phyloP scores from a whole-genome alignment of 1,140 invertebrate species.

The Phortica variegata region DNA sequence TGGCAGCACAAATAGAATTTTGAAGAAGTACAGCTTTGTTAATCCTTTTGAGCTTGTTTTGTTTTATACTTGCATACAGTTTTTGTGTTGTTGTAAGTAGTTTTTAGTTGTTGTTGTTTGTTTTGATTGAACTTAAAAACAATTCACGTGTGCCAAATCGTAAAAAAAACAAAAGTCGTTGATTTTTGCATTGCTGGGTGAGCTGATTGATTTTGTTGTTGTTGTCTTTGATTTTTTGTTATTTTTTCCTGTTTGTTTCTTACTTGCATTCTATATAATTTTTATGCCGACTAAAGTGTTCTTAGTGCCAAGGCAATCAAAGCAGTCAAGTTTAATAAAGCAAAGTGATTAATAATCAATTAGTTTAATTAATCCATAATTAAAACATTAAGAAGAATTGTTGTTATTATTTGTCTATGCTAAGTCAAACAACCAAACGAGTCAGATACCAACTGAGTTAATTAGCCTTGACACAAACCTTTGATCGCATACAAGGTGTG shows the following conservation, averaged over 20 bases:
- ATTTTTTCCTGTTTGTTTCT: constrained; percentile 15
- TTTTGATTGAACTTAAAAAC: constrained; percentile 12
- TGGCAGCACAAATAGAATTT: constrained; percentile 50
- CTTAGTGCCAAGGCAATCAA: too few relatives aligned
- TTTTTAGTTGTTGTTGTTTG: constrained; percentile 11
- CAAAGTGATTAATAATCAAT: too few relatives aligned
- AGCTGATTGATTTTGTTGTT: constrained; percentile 20
- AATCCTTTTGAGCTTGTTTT: constrained; percentile 37
- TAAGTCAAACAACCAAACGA: too few relatives aligned
- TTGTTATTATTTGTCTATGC: too few relatives aligned
- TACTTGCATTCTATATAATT: too few relatives aligned
- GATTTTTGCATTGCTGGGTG: constrained; percentile 12
- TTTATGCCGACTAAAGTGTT: too few relatives aligned
- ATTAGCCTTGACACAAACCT: too few relatives aligned
- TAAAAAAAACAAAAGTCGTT: constrained; percentile 27
- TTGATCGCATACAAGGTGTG: too few relatives aligned
- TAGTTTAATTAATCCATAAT: too few relatives aligned
- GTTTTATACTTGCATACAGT: constrained; percentile 3
- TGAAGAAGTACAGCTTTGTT: constrained; percentile 53
- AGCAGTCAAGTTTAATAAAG: too few relatives aligned
- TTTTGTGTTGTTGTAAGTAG: constrained; percentile 8
- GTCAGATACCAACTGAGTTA: too few relatives aligned
- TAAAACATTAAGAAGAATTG: too few relatives aligned
- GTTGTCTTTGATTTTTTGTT: constrained; percentile 45
- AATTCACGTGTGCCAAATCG: constrained; percentile 11